Conservation (phyloP, 2,113 vertebrate genomes). For the Dipodomys stephensi region DNA sequence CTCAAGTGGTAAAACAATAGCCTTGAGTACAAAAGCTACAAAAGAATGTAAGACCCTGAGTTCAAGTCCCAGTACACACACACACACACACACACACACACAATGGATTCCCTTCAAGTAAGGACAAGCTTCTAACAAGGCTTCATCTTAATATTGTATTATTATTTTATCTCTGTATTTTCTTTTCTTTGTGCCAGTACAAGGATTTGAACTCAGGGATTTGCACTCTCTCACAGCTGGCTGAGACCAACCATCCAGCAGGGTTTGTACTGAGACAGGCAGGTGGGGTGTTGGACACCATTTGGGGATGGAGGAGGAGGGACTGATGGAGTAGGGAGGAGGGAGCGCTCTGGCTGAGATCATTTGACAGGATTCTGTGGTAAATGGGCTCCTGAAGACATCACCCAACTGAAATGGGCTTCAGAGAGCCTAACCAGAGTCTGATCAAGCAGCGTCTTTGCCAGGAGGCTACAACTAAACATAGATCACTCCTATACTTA, state of each 20-base stretch:
- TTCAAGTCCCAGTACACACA: too few relatives aligned
- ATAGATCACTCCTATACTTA: not conserved
- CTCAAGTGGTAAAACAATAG: too few relatives aligned
- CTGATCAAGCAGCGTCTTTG: not conserved
- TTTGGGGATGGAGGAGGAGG: not conserved
- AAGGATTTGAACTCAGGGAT: too few relatives aligned
- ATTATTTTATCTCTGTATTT: not conserved
- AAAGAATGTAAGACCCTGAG: too few relatives aligned
- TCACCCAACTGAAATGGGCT: not conserved
- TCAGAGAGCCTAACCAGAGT: not conserved
- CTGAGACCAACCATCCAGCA: not conserved
- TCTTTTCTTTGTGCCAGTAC: too few relatives aligned
- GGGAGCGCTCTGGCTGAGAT: not conserved
- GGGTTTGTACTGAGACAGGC: not conserved
- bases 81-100: too few relatives aligned
- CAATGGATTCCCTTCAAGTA: too few relatives aligned
- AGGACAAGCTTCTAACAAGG: not conserved
- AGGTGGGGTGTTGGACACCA: too few relatives aligned
- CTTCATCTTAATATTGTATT: not conserved
- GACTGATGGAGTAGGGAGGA: not conserved
- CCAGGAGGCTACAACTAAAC: not conserved
- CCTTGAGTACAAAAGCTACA: too few relatives aligned
- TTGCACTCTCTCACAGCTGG: too few relatives aligned
- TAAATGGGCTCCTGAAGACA: not conserved
- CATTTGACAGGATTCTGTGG: not conserved